Conservation (phyloP, 2,888 invertebrate genomes). For the Drosophila prolongata region DNA sequence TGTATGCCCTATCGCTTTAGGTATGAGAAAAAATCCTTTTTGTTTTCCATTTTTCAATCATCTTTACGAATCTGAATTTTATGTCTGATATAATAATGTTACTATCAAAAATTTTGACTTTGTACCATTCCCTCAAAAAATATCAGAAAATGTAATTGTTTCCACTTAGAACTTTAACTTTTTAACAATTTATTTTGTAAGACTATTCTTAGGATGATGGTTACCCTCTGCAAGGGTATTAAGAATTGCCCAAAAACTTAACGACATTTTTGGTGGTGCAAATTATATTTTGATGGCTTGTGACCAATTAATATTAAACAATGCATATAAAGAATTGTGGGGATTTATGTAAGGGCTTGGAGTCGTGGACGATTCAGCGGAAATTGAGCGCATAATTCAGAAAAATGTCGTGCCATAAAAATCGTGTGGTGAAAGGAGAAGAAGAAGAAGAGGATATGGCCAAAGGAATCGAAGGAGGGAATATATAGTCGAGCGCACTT, state of each 20-base stretch:
- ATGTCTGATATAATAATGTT: too few relatives aligned
- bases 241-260: not conserved
- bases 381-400: conserved; percentile 82
- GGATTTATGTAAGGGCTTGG: conserved; percentile 16
- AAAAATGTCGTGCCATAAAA: conserved; percentile 77
- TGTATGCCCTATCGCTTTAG: not conserved
- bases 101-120: too few relatives aligned
- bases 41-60: too few relatives aligned
- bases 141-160: too few relatives aligned
- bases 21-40: too few relatives aligned
- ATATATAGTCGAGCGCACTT: conserved; percentile 41
- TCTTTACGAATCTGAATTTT: too few relatives aligned
- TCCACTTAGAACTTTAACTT: too few relatives aligned
- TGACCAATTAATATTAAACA: conserved; percentile 69
- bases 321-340: conserved; percentile 5
- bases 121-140: too few relatives aligned
- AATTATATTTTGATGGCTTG: conserved; percentile 12
- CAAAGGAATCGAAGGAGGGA: conserved; percentile 5
- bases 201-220: not conserved
- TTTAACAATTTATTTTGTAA: too few relatives aligned
- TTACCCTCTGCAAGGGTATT: not conserved
- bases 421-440: conserved; percentile 51
- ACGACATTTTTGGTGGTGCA: conserved; percentile 4
- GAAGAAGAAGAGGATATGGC: conserved; percentile 19
- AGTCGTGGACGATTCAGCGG: conserved; percentile 76